Conservation (phyloP, 2,888 invertebrate species). For the Nezara viridula region DNA sequence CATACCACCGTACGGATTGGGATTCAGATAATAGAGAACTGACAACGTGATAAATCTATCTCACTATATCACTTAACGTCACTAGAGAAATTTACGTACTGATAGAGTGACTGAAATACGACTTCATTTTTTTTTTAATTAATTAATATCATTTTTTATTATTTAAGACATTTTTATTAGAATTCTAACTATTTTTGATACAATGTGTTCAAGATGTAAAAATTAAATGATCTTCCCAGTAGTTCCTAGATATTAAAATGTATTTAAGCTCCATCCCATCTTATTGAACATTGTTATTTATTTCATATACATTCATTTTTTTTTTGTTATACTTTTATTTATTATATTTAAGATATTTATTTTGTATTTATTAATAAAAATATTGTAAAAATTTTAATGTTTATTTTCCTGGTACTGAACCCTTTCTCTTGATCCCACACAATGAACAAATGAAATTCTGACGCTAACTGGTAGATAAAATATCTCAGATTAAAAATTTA, state of each 20-base stretch:
- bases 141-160: not conserved
- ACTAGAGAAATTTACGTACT: not conserved
- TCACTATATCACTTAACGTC: not conserved
- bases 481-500: no score
- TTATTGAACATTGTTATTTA: not conserved
- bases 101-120: not conserved
- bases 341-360: not conserved
- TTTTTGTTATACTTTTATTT: not conserved
- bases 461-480: not conserved
- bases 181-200: not conserved
- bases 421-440: not conserved
- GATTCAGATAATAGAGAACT: not conserved
- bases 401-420: not conserved
- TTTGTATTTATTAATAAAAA: conserved; percentile 20
- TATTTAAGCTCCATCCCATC: not conserved
- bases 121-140: not conserved
- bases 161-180: not conserved
- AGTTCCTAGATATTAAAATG: not conserved
- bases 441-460: no score
- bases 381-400: not conserved
- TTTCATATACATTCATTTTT: not conserved
- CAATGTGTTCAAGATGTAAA: not conserved
- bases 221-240: not conserved
- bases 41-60: not conserved
- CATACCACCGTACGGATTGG: not conserved